Evolutionary conservation across 2,113 vertebrate species (phyloP), one percentile per base, ranked within the genome.

Genomic region (Myodes glareolus): DNA sequence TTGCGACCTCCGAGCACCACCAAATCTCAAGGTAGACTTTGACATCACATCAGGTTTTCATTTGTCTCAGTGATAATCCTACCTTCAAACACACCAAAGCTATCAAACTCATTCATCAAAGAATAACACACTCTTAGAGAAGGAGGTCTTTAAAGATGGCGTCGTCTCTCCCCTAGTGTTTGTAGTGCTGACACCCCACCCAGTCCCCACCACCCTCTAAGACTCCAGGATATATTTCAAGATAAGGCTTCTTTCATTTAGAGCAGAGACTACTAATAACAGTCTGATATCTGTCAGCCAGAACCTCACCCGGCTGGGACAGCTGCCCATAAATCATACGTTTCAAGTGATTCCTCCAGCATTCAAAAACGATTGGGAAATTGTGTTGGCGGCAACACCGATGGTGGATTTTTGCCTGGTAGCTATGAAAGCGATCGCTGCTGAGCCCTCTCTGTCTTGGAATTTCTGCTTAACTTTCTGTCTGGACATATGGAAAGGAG

Each of bases 381-480:
- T 90, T 63, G 73, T 86, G 73, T 70, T 95, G 91, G 90, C 91
- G 90, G 77, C 73, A 88, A 97, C 89, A 90, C 67, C 52, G 73
- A 92, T 75, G 73, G 91, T 13, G 82, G 84, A 68, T 61, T 94
- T 94, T 85, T 95, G 31, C 63, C 92, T 65, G 68, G 76, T 45
- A 81, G 86, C 84, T 85, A 50, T 75, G 78, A 76, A 85, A 92
- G 94, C 16, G 45, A 81, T 90, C 91, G 85, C n/a, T 90, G 88
- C 78, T 96, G 96, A 96, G 94, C 96, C 63, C 61, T 97, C 97
- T 97, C 87, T 78, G 80, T 81, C 96, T 98, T 89, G 92, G 97
- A 92, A 95, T 90, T 88, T 93, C 87, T 97, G 97, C 92, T 96
- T 90, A 92, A 96, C 95, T 95, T 94, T 97, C 97, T 95, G 17